phyloP scores from a whole-genome alignment of 2,113 vertebrate species.

The Serilophus lunatus region DNA sequence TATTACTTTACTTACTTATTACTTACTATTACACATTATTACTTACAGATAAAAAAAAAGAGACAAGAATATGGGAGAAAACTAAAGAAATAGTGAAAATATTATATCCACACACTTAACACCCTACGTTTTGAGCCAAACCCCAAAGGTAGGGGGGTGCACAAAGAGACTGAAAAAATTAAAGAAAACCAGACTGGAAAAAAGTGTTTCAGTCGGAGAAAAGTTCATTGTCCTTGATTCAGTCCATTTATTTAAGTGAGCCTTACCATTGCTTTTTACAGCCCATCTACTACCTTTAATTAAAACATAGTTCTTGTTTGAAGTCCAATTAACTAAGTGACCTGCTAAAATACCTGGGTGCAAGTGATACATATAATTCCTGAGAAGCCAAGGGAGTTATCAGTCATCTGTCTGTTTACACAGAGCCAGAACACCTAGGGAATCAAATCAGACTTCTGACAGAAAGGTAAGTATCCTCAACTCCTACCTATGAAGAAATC shows the following conservation, averaged over 20 bases:
- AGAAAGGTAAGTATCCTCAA: neutral
- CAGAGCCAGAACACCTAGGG: neutral
- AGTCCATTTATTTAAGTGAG: neutral
- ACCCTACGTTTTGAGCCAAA: neutral
- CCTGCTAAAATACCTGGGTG: neutral
- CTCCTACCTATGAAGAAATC: neutral
- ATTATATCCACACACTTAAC: neutral
- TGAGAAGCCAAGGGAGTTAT: neutral
- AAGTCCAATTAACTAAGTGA: no score
- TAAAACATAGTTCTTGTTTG: neutral
- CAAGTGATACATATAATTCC: neutral
- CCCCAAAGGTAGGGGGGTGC: neutral
- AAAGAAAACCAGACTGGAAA: neutral
- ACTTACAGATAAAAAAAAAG: neutral
- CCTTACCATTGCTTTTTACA: neutral
- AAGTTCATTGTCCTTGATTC: neutral
- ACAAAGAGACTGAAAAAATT: fast-evolving
- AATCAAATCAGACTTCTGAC: neutral
- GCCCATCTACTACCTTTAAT: neutral
- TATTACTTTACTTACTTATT: no score
- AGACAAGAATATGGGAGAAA: neutral
- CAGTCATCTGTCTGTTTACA: neutral
- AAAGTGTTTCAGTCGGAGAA: neutral
- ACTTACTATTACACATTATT: no score
- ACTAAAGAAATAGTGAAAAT: neutral